These are phyloP conservation scores for Vidua chalybeata DNA, from an alignment of 2,113 vertebrate species.

Conservation along the genomic window DNA sequence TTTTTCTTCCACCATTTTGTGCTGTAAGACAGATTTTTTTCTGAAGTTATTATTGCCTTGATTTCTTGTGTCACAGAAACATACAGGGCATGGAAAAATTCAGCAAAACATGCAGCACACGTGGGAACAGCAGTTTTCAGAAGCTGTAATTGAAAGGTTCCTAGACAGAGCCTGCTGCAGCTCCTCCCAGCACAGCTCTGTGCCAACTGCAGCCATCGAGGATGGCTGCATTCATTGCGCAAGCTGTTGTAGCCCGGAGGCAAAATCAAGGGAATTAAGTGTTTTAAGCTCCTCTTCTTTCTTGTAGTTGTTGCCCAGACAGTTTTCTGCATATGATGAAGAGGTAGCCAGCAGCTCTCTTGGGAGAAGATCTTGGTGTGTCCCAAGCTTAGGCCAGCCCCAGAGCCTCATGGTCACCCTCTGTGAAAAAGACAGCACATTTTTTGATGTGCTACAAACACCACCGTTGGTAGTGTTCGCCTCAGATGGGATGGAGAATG, in stretches of 20 bases:
- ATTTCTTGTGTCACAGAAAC: neutral
- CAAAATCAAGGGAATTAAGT: neutral
- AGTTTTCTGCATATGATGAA: neutral
- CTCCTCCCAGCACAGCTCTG: neutral
- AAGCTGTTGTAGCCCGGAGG: neutral
- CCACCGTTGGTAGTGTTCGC: neutral
- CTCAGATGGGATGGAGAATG: neutral
- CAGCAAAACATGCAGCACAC: neutral
- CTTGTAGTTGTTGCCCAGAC: neutral
- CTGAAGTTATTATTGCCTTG: neutral
- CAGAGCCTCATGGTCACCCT: neutral
- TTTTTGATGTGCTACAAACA: neutral
- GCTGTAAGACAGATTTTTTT: accelerated
- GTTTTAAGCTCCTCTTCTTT: neutral
- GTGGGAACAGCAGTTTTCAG: neutral
- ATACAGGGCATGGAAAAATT: neutral
- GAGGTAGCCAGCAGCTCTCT: neutral
- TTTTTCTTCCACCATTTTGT: neutral
- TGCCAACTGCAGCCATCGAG: neutral
- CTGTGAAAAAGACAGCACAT: neutral
- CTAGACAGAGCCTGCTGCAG: neutral
- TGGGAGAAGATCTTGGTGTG: neutral
- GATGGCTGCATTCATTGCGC: neutral
- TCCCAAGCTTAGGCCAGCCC: neutral
- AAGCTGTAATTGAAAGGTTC: neutral